phyloP scores from a whole-genome alignment of 2,797 vertebrate species.

The Sciurus vulgaris region DNA sequence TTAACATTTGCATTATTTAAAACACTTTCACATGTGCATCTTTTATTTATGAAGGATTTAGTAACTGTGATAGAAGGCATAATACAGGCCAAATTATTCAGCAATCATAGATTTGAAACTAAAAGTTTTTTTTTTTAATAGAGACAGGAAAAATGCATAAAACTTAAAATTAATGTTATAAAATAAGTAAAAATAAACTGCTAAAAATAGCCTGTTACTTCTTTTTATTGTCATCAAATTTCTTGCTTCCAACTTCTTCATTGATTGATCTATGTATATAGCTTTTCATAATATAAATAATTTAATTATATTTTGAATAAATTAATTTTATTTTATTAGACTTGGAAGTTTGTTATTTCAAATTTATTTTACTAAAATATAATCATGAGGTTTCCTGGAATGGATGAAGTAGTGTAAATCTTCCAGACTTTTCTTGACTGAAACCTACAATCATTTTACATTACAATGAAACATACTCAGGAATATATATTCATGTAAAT shows the following conservation, averaged over 20 bases:
- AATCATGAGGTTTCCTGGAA: background rate
- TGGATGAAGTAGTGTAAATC: background rate
- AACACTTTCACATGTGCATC: constrained; percentile 2
- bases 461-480: background rate
- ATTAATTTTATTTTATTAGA: too few relatives aligned
- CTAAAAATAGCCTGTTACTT: background rate
- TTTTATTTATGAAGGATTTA: background rate
- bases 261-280: background rate
- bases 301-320: too few relatives aligned
- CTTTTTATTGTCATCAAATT: background rate
- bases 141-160: background rate
- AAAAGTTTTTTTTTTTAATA: background rate
- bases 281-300: background rate
- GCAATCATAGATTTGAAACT: constrained; percentile 33
- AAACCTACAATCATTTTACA: background rate
- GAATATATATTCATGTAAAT: background rate
- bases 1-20: background rate
- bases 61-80: background rate
- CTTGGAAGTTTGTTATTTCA: background rate
- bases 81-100: background rate
- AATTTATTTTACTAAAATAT: constrained; percentile 40
- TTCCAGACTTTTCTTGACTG: background rate
- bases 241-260: background rate
- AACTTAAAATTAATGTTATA: background rate
- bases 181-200: background rate